A percentile compares a stretch with the other conserved stretches of the same genome.
These are phyloP conservation scores for Lasioglossum figueresi DNA, from an alignment of 2,888 invertebrate genomes.

Conservation along the genomic window DNA sequence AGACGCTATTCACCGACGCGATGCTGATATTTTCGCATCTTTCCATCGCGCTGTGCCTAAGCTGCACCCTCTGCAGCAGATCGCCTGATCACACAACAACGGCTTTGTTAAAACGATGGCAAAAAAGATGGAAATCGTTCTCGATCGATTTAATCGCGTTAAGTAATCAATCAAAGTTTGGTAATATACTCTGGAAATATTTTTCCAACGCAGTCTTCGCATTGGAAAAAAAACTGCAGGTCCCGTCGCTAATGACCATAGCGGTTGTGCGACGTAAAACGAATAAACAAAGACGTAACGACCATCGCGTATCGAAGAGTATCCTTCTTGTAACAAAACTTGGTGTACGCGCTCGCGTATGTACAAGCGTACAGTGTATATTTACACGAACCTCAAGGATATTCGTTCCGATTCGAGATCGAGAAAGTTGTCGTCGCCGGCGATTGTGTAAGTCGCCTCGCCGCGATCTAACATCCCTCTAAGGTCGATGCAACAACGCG, in stretches of 20 bases:
- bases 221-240: too few species aligned
- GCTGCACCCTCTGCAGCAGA: constrained; percentile 91
- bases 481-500: constrained; percentile 21
- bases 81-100: constrained; percentile 84
- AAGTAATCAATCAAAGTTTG: background rate
- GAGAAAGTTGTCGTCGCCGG: constrained; percentile 28
- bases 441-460: constrained; percentile 25
- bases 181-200: too few species aligned
- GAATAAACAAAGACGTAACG: background rate
- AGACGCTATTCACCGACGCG: constrained; percentile 92
- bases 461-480: constrained; percentile 21
- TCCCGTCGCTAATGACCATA: too few species aligned
- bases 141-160: background rate
- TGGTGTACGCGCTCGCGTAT: too few species aligned
- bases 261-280: too few species aligned
- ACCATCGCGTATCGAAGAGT: background rate
- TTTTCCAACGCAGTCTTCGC: too few species aligned
- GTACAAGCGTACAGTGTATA: background rate
- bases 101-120: background rate
- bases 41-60: constrained; percentile 91
- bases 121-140: background rate
- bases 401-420: constrained; percentile 7
- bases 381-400: constrained; percentile 26
- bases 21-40: constrained; percentile 94
- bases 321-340: background rate